Conservation (phyloP, 2,797 vertebrate species). For the Cyclopterus lumpus region DNA sequence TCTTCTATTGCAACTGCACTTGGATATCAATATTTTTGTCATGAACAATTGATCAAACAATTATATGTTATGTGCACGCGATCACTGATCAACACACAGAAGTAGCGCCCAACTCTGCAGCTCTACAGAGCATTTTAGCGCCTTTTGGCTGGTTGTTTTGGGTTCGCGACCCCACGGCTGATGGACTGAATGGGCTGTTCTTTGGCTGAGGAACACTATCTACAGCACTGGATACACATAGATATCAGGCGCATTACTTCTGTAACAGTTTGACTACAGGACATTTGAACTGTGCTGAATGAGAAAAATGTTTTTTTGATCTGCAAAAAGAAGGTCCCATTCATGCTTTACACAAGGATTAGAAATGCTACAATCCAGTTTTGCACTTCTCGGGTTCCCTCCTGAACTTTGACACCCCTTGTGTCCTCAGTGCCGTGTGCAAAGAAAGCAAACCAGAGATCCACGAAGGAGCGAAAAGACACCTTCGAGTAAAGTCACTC, state of each 20-base stretch:
- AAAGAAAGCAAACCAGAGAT: conserved; percentile 6
- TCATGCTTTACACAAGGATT: not conserved
- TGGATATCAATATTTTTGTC: not conserved
- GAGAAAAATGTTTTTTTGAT: not conserved
- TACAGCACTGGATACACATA: no score
- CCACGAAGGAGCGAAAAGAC: conserved; percentile 22
- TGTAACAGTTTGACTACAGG: not conserved
- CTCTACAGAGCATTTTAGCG: not conserved
- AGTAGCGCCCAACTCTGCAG: not conserved
- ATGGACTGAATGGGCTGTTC: no score
- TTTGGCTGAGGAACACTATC: not conserved
- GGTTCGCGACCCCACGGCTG: not conserved
- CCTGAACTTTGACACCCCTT: not conserved
- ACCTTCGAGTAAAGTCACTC: conserved; percentile 22
- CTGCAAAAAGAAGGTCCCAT: not conserved
- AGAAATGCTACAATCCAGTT: not conserved
- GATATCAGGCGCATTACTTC: not conserved
- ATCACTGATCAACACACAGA: not conserved
- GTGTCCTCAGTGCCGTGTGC: conserved; percentile 12
- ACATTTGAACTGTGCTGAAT: not conserved
- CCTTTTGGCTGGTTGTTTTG: not conserved
- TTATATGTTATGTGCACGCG: not conserved
- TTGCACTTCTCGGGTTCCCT: not conserved
- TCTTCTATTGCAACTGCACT: not conserved
- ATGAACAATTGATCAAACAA: not conserved